Conservation (phyloP, 2,888 invertebrate species). For the Criorhina ranunculi region DNA sequence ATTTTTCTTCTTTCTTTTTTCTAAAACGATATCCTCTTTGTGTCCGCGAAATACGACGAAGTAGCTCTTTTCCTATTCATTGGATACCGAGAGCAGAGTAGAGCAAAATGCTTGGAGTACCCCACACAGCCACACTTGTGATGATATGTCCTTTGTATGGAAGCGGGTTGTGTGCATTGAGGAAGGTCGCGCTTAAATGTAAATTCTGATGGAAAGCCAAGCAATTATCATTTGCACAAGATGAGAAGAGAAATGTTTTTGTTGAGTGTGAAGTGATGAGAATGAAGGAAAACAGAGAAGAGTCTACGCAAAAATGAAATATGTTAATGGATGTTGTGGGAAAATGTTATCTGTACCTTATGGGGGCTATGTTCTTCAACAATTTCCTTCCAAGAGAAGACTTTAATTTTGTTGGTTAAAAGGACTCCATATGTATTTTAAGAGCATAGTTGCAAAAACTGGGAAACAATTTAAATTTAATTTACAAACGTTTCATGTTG, state of each 20-base stretch:
- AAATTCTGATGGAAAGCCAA: conserved; percentile 24
- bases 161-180: neutral
- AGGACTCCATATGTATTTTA: too few relatives aligned
- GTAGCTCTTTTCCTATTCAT: conserved; percentile 24
- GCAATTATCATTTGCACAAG: conserved; percentile 23
- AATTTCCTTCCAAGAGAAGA: too few relatives aligned
- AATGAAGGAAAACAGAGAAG: too few relatives aligned
- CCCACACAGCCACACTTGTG: neutral
- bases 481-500: too few relatives aligned
- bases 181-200: conserved; percentile 28
- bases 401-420: too few relatives aligned
- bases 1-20: neutral
- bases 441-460: too few relatives aligned
- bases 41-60: neutral
- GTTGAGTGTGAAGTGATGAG: too few relatives aligned
- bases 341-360: too few relatives aligned
- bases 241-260: neutral
- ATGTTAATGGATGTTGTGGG: too few relatives aligned
- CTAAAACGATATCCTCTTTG: neutral
- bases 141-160: neutral
- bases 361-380: too few relatives aligned
- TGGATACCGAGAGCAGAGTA: neutral
- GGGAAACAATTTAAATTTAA: too few relatives aligned
- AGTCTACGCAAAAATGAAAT: too few relatives aligned
- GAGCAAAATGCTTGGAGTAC: neutral